These are phyloP conservation scores for Chiridota heheva DNA, from an alignment of 35 echinoderm and acorn worm genomes.

Conservation along the genomic window DNA sequence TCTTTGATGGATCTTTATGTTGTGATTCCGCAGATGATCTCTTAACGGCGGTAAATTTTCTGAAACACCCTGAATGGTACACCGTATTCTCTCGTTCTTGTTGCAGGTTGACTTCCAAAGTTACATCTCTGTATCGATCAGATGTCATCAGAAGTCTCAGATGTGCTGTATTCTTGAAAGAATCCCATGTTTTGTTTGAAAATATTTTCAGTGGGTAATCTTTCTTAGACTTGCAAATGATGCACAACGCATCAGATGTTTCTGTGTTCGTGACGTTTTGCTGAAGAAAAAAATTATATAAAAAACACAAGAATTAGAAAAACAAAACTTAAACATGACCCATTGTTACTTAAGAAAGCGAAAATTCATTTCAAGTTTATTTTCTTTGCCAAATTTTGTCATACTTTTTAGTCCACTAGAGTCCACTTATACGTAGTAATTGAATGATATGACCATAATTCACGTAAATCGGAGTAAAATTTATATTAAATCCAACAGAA, in stretches of 20 bases:
- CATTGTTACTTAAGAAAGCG: too few relatives aligned
- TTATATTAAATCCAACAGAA: too few relatives aligned
- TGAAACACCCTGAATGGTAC: slow-evolving; percentile 46
- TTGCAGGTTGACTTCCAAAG: slow-evolving; percentile 30
- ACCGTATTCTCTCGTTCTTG: slow-evolving; percentile 10
- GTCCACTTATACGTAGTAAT: too few relatives aligned
- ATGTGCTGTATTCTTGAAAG: slow-evolving; percentile 24
- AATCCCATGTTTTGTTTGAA: slow-evolving; percentile 11
- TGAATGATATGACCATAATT: too few relatives aligned
- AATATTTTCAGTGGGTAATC: slow-evolving; percentile 2
- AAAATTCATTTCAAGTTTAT: too few relatives aligned
- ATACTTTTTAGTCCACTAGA: too few relatives aligned
- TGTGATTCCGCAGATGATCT: slow-evolving; percentile 8
- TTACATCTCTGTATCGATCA: slow-evolving; percentile 28
- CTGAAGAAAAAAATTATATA: too few relatives aligned
- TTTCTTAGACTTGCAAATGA: slow-evolving; percentile 25
- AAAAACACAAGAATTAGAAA: too few relatives aligned
- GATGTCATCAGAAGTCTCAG: slow-evolving; percentile 22
- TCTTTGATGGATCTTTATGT: neutral
- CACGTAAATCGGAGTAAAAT: too few relatives aligned
- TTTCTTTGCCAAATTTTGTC: too few relatives aligned
- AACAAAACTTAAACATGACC: too few relatives aligned
- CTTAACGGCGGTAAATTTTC: slow-evolving; percentile 28
- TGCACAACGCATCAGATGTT: slow-evolving; percentile 9
- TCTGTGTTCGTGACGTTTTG: too few relatives aligned